Percentiles rank a stretch among this genome's conserved stretches.
Evolutionary conservation across 2,888 invertebrate species (phyloP).

Genomic region (Neocrepidodera transversa): DNA sequence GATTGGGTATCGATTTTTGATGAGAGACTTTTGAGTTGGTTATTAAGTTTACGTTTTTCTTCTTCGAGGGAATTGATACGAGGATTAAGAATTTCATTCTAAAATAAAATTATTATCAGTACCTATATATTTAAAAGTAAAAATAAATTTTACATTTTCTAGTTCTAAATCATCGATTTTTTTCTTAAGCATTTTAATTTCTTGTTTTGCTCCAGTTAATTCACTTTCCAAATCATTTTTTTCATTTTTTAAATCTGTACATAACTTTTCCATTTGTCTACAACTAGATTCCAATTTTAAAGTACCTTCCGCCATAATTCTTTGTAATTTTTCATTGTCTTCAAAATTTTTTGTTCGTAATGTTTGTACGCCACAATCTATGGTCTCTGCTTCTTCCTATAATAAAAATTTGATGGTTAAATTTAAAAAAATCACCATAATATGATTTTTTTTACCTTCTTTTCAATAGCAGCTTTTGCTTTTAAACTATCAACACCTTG

Average conservation of each 20-base stretch:
- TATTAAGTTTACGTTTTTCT: conserved; percentile 41
- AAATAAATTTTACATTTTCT: conserved; percentile 52
- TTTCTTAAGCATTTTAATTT: conserved; percentile 47
- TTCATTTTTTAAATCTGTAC: conserved; percentile 54
- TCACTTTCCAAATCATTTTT: conserved; percentile 53
- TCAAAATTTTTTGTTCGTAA: conserved; percentile 42
- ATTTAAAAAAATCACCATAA: too few species aligned
- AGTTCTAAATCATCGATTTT: conserved; percentile 52
- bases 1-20: conserved; percentile 44
- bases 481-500: conserved; percentile 37
- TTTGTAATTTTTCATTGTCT: conserved; percentile 53
- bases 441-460: too few species aligned
- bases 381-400: conserved; percentile 38
- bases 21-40: conserved; percentile 36
- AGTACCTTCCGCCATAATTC: conserved; percentile 55
- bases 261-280: conserved; percentile 55
- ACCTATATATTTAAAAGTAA: too few species aligned
- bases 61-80: conserved; percentile 43
- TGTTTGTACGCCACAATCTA: conserved; percentile 47
- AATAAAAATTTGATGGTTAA: conserved; percentile 19
- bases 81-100: conserved; percentile 39
- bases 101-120: conserved; percentile 21
- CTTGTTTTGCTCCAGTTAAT: conserved; percentile 51
- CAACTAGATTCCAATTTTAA: conserved; percentile 56
- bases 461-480: background rate